phyloP scores from a whole-genome alignment of 2,113 vertebrate genomes.

The Podarcis cretensis region DNA sequence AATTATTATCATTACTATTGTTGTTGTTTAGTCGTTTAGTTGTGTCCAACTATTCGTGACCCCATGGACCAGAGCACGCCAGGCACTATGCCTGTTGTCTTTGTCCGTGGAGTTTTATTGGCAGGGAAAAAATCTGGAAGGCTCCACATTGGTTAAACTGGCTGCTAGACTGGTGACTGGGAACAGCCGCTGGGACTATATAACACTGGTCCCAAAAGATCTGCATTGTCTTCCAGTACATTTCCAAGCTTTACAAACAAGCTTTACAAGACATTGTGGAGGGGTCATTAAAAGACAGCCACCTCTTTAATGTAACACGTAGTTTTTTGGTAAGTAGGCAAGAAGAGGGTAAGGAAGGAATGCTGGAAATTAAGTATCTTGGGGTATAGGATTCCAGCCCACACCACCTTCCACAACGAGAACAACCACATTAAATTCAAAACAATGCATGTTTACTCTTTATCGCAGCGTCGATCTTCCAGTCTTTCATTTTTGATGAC shows the following conservation, averaged over 20 bases:
- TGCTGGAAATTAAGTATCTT: neutral
- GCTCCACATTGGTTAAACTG: too few species aligned
- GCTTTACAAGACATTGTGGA: neutral
- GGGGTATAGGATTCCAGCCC: neutral
- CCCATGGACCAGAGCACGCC: too few species aligned
- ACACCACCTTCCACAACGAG: neutral
- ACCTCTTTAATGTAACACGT: neutral
- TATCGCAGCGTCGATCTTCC: neutral
- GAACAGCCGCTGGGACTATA: too few species aligned
- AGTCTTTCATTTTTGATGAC: neutral
- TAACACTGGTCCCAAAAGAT: too few species aligned
- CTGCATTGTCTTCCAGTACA: neutral
- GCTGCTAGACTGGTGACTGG: too few species aligned
- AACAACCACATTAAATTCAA: constrained; percentile 3
- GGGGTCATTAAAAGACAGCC: neutral
- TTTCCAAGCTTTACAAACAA: neutral
- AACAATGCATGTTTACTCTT: constrained; percentile 9
- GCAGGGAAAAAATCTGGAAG: too few species aligned
- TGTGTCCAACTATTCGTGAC: too few species aligned
- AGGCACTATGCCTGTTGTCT: too few species aligned
- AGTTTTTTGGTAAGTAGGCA: neutral
- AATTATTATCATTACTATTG: too few species aligned
- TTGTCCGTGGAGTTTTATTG: too few species aligned
- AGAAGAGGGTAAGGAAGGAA: neutral
- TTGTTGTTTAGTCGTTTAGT: too few species aligned